phyloP scores from a whole-genome alignment of 2,888 invertebrate genomes.

The Sinohyriopsis cumingii region DNA sequence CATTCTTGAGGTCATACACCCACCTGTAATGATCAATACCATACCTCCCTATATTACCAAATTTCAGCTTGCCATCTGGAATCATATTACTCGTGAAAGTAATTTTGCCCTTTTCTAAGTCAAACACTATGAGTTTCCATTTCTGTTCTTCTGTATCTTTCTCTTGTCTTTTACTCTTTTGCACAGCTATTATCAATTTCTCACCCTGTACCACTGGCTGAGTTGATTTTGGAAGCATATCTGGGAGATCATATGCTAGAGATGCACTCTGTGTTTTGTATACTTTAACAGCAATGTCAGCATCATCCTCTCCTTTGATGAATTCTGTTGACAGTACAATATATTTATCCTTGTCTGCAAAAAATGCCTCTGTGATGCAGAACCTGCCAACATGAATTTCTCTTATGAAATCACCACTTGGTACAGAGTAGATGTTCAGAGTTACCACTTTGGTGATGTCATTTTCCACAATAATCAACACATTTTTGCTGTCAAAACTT shows the following conservation, averaged over 20 bases:
- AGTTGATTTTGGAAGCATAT: slow-evolving; percentile 28
- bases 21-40: slow-evolving; percentile 39
- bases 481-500: slow-evolving; percentile 29
- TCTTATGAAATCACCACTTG: slow-evolving; percentile 17
- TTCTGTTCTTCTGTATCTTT: slow-evolving; percentile 24
- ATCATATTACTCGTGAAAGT: slow-evolving; percentile 15
- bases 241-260: neutral
- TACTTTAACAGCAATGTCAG: too few species aligned
- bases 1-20: slow-evolving; percentile 39
- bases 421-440: slow-evolving; percentile 18
- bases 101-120: slow-evolving; percentile 30
- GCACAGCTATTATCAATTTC: too few species aligned
- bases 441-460: slow-evolving; percentile 8
- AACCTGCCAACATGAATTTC: slow-evolving; percentile 17
- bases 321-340: neutral
- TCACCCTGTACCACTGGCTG: slow-evolving; percentile 23
- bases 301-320: too few species aligned
- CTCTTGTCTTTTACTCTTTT: neutral
- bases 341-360: slow-evolving; percentile 29
- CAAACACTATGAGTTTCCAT: slow-evolving; percentile 28
- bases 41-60: slow-evolving; percentile 32
- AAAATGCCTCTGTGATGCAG: slow-evolving; percentile 27
- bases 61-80: slow-evolving; percentile 14
- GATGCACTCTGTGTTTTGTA: too few species aligned
- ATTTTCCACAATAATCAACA: slow-evolving; percentile 26